These are phyloP conservation scores for Antrozous pallidus DNA, from an alignment of 2,797 vertebrate species.

Conservation along the genomic window DNA sequence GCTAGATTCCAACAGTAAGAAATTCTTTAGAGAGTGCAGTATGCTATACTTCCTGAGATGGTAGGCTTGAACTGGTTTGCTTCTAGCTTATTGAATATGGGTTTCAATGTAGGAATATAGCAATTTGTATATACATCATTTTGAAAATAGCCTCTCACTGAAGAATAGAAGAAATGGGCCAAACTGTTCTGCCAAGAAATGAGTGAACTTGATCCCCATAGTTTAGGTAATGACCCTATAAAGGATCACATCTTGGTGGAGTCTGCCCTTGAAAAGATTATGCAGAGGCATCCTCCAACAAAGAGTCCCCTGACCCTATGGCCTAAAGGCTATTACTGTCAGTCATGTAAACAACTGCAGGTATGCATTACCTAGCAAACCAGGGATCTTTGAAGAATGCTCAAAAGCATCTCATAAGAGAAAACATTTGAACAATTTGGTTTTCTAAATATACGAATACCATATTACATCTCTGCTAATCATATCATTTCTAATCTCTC, in stretches of 20 bases:
- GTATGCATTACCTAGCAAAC: not conserved
- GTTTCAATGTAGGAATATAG: not conserved
- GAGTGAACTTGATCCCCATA: not conserved
- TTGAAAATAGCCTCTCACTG: not conserved
- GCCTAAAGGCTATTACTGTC: not conserved
- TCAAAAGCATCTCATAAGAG: not conserved
- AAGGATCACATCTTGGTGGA: not conserved
- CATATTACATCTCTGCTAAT: not conserved
- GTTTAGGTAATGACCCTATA: not conserved
- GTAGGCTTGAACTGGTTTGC: not conserved
- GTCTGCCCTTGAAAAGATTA: not conserved
- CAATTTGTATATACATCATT: not conserved
- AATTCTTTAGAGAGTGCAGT: not conserved
- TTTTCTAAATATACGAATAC: not conserved
- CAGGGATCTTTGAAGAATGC: not conserved
- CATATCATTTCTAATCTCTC: not conserved
- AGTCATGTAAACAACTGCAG: not conserved
- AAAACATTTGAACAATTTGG: not conserved
- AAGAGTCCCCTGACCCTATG: not conserved
- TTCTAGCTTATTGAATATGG: not conserved
- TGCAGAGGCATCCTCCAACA: not conserved
- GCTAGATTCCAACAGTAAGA: not conserved
- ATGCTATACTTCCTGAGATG: not conserved
- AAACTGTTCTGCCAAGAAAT: not conserved
- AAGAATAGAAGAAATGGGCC: not conserved